These are phyloP conservation scores for Spongilla lacustris DNA, from an alignment of 37 sponge, comb jelly and placozoan genomes.

Conservation along the genomic window DNA sequence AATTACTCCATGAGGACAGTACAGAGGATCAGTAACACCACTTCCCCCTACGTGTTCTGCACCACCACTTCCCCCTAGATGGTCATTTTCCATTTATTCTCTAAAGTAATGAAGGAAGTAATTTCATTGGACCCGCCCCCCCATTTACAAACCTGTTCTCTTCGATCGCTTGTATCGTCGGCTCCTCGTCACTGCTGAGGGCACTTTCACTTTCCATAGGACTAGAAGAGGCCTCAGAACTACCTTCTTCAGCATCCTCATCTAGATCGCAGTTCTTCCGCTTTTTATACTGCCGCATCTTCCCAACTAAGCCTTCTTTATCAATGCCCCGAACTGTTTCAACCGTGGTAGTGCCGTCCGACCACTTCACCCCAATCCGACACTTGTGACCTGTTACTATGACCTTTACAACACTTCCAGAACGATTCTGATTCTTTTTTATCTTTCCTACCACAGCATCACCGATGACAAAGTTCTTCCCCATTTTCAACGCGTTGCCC, in stretches of 20 bases:
- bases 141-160: background rate
- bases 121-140: background rate
- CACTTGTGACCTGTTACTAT: background rate
- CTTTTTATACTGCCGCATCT: background rate
- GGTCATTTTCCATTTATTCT: background rate
- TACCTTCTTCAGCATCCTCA: background rate
- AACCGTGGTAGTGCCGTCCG: background rate
- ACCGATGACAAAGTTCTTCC: background rate
- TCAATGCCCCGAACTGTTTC: background rate
- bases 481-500: background rate
- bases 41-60: too few relatives aligned
- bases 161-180: background rate
- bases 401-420: background rate
- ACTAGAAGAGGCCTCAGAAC: background rate
- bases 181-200: constrained; percentile 1
- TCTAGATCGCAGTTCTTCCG: background rate
- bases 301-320: background rate
- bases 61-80: background rate
- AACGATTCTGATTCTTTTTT: background rate
- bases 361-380: background rate
- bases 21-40: too few relatives aligned
- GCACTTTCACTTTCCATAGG: background rate
- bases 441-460: background rate
- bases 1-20: too few relatives aligned
- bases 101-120: background rate